phyloP scores from a whole-genome alignment of 2,113 vertebrate genomes.

The Elgaria multicarinata region DNA sequence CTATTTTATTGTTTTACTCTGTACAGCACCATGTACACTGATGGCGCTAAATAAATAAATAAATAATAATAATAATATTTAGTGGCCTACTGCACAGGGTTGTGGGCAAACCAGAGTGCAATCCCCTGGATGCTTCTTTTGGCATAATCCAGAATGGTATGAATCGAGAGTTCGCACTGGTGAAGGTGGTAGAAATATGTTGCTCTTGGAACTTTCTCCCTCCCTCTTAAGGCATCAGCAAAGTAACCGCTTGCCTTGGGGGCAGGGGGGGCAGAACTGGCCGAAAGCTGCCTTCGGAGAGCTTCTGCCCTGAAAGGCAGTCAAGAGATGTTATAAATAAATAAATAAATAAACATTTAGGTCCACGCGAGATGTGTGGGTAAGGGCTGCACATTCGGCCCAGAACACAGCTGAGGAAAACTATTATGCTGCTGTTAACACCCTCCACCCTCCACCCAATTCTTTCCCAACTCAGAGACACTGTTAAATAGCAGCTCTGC shows the following conservation, averaged over 20 bases:
- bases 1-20: too few relatives aligned
- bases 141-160: too few relatives aligned
- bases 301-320: too few relatives aligned
- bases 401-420: background rate
- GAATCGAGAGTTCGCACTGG: background rate
- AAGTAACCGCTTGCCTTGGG: background rate
- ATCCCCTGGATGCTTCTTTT: background rate
- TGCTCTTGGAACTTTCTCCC: background rate
- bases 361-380: background rate
- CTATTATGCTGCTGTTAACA: background rate
- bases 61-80: too few relatives aligned
- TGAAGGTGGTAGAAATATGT: background rate
- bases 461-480: conserved; percentile 57
- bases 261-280: background rate
- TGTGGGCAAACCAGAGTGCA: background rate
- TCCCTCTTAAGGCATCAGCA: conserved; percentile 1
- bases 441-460: background rate
- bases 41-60: too few relatives aligned
- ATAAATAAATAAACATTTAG: too few relatives aligned
- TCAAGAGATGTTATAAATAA: too few relatives aligned
- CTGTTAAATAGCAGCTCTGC: conserved; percentile 81
- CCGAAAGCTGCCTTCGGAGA: too few relatives aligned
- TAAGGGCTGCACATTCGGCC: background rate
- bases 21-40: too few relatives aligned
- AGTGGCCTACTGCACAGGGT: background rate